Base-by-base conservation (phyloP, 2,113 vertebrate genomes). In the Brachypteracias leptosomus region DNA sequence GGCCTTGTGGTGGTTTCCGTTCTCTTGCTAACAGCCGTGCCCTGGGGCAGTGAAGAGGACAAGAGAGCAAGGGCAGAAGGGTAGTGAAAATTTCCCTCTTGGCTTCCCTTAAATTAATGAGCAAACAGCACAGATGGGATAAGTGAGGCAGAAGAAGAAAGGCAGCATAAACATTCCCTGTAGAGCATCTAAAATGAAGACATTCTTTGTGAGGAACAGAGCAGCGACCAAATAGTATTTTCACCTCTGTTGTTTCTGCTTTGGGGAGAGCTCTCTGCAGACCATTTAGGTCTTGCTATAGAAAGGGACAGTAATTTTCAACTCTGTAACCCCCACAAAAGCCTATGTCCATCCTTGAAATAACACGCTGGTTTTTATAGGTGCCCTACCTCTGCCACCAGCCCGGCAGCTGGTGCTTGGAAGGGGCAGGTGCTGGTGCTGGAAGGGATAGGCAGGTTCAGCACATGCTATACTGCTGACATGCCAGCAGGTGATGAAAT, bases 111-210 rank as follows among this genome's bases (percentile, higher is more conserved):
- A 91, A 93, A 83, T 94, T 93, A 91, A 88, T 35, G 33, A 83
- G 59, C 25, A n/a, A 65, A 61, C 40, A 73, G n/a, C 63, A 84
- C 89, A 88, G 88, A 80, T 80, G 88, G 93, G 59, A 3, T 72
- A 82, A 89, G 42, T 29, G 85, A 96, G 58, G 89, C 67, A 78
- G 81, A 91, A 95, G 58, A 90, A 88, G 44, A 92, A 87, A 89
- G 58, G 13, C 49, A 85, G 42, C 47, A 20, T 67, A 67, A 91
- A 36, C 10, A 6, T 79, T 88, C 31, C 4, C 1, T 63, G 68
- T 38, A 55, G 67, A 72, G 35, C n/a, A 46, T 51, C 46, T 88
- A 54, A 91, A 88, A 94, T 58, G 16, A 92, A 94, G 81, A 52
- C 24, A 25, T 73, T 13, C 36, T 85, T 73, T 76, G 52, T 35